Evolutionary conservation across 2,888 invertebrate genomes (phyloP), one percentile per base, ranked within the genome.

Genomic region (Graphium colonna): DNA sequence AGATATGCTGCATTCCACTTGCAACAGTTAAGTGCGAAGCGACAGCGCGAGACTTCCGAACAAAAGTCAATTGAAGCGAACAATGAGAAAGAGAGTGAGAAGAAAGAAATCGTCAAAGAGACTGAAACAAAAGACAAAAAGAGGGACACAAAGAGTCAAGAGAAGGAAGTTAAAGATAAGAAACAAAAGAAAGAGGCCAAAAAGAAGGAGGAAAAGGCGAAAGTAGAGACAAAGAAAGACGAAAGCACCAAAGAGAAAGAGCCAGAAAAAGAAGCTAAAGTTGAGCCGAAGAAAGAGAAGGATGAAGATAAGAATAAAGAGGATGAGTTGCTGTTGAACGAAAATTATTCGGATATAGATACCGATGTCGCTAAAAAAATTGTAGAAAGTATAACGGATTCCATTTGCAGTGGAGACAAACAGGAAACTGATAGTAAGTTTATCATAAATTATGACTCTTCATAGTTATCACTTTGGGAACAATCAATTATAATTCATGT

Each of bases 1-100:
- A 96, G 98, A 66, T 95, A 96, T 77, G 98, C 98, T 10, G 98
- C 98, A 1, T 95, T 95, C 79, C 97, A 98, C 82, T 92, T 99
- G 60, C 98, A 99, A 78, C 95, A 97, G 77, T 85, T 97, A 48
- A 95, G 95, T 73, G 76, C 93, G 61, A 92, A 93, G 75, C 93
- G 94, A 68, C 90, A 92, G 80, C 84, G 78, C 36, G 83, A 86
- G 39, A 65, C 66, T n/a, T 57, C 68, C 16, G 85, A 84, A 62
- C 77, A 76, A 56, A 87, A 86, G 65, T 71, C 83, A 0, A 84
- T 86, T 51, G 88, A 90, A 69, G 72, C 73, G 8, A 86, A 79
- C 59, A 85, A 88, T 46, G 84, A 81, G 15, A 85, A 88, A 46
- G 84, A 81, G 16, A 67, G 54, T 49, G 82, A 78, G 38, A 79